Evolutionary conservation across 2,113 vertebrate species (phyloP).

Genomic region (Camarhynchus parvulus): DNA sequence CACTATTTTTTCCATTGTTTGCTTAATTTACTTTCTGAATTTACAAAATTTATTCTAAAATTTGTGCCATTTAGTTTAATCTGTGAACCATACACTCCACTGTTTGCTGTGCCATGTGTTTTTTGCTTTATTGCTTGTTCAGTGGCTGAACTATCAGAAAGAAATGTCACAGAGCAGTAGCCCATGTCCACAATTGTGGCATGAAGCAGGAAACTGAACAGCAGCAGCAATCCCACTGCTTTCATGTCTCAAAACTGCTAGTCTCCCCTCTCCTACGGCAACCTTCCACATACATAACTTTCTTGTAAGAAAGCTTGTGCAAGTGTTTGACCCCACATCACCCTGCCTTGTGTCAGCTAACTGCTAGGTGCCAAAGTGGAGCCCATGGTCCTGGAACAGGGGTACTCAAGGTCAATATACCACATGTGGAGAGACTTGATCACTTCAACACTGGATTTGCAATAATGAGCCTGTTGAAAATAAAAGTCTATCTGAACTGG

Average conservation of each 20-base stretch:
- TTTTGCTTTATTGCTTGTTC: background rate
- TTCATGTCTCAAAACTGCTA: background rate
- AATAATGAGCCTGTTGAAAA: background rate
- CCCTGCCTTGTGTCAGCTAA: background rate
- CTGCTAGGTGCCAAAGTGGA: background rate
- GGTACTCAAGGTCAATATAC: background rate
- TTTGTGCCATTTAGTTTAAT: background rate
- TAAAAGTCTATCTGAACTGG: background rate
- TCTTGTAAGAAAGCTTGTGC: background rate
- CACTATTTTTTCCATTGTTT: background rate
- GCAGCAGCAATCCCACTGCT: background rate
- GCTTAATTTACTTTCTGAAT: background rate
- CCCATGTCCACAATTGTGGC: background rate
- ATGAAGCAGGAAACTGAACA: background rate
- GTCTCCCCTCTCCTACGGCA: background rate
- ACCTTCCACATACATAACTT: background rate
- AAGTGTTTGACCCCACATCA: background rate
- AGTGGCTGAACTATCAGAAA: background rate
- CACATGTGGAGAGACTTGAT: background rate
- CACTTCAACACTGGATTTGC: rapidly evolving
- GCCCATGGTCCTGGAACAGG: background rate
- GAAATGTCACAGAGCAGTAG: background rate
- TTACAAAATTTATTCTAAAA: background rate
- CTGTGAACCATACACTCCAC: background rate
- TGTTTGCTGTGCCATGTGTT: background rate